Percentiles rank a stretch among this genome's conserved stretches.
These are phyloP conservation scores for Aphidius ervi DNA, from an alignment of 1,140 invertebrate genomes.

Conservation along the genomic window DNA sequence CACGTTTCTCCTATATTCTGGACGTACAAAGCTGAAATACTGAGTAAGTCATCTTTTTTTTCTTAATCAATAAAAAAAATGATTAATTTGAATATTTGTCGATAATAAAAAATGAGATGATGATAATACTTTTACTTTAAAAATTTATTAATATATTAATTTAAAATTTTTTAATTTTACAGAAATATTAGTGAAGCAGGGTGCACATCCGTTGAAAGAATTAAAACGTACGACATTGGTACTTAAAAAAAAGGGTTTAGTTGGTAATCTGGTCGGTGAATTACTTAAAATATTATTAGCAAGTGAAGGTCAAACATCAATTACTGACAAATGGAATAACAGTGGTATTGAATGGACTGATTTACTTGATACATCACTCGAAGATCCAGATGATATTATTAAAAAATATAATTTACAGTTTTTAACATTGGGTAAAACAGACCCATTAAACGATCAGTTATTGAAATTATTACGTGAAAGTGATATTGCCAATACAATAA, in stretches of 20 bases:
- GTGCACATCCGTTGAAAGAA: constrained; percentile 47
- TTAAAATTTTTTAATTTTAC: neutral
- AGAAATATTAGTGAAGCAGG: constrained; percentile 9
- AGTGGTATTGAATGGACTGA: constrained; percentile 56
- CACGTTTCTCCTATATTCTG: constrained; percentile 64
- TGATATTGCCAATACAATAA: constrained; percentile 61
- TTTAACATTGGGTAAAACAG: constrained; percentile 47
- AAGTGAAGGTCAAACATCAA: constrained; percentile 56
- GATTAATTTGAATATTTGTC: constrained; percentile 29
- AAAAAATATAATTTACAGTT: constrained; percentile 62
- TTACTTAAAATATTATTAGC: constrained; percentile 53
- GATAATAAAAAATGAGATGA: no score
- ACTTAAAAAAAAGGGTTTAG: constrained; percentile 43
- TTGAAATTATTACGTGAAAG: constrained; percentile 58
- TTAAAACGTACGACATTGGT: constrained; percentile 42
- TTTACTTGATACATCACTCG: constrained; percentile 52
- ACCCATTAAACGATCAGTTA: constrained; percentile 53
- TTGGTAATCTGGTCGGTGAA: constrained; percentile 53
- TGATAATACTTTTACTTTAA: no score
- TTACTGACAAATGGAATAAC: constrained; percentile 57
- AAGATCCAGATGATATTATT: constrained; percentile 58
- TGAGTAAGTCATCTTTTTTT: constrained; percentile 47
- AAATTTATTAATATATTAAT: neutral
- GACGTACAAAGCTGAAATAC: constrained; percentile 64
- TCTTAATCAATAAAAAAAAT: constrained; percentile 2